Evolutionary conservation across 2,888 invertebrate species (phyloP), one percentile per base, ranked within the genome.

Genomic region (Eupithecia insigniata): DNA sequence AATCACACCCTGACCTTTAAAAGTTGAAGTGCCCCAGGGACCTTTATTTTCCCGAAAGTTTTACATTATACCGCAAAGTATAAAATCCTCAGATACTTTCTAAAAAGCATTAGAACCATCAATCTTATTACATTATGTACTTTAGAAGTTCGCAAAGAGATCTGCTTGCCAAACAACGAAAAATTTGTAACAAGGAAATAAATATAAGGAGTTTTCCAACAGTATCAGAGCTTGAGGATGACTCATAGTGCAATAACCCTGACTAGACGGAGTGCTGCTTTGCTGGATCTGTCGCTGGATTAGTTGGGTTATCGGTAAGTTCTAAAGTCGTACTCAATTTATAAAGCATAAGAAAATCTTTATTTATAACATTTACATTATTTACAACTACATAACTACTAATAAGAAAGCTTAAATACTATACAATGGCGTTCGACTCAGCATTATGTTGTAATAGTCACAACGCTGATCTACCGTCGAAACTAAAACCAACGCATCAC

Each of bases 241-340:
- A 90, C 81, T 89, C 88, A 89, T 78, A 80, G 89, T 81, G 85
- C 89, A 87, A 84, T 84, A 87, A 89, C 89, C 90, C 77, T 77
- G 76, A 78, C 87, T 85, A 87, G 89, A 89, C 90, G 78, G 83
- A 82, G 83, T 79, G 82, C 73, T 73, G 74, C 51, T 51, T 8
- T 22, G 22, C 55, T 74, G 79, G 85, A 89, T 84, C 79, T 71
- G 81, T 85, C 73, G 79, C 67, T 72, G 74, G 85, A 85, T 82
- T 76, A 77, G 77, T 85, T 78, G 65, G 36, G 62, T 66, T 78
- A 81, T 62, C 64, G 28, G 69, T 71, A 28, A 39, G 62, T 66
- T 55, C 46, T 75, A 39, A 36, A 39, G 64, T 39, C 64, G 22
- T 39, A 22, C 36, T 26, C 67, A 67, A 67, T 58, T 71, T n/a